Evolutionary conservation across 2,888 invertebrate species (phyloP), one percentile per base, ranked within the genome.

Genomic region (Plusia festucae): DNA sequence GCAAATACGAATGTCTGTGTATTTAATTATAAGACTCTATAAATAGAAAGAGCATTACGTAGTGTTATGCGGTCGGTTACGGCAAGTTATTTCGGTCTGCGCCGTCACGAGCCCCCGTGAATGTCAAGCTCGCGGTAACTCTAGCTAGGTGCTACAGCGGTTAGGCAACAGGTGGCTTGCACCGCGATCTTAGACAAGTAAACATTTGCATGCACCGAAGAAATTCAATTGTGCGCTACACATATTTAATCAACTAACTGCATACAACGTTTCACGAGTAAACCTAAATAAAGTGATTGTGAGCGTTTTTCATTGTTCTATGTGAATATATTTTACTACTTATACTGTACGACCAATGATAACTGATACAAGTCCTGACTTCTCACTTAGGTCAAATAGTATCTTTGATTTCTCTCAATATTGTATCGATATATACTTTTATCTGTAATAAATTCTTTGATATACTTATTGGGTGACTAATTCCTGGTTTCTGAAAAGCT

Each of bases 61-160:
- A 84, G 91, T 88, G 90, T 91, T 91, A 91, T 91, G 93, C 92
- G 92, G 91, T 93, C 87, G 92, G 91, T 91, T 91, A 91, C 92
- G 88, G 90, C 87, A 88, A 88, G 91, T 90, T 94, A 95, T 94
- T 94, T 94, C 88, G 91, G 93, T 93, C 87, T 82, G 83, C 85
- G 83, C 82, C 89, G 92, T 93, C 92, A 92, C 93, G 90, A 91
- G 90, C 85, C 87, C 83, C 88, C 86, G 89, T 88, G 91, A 94
- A 94, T 93, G 94, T 94, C 94, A 94, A 94, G 93, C 94, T 91
- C 93, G 93, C 90, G 89, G 89, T 88, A 85, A 89, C 86, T 84
- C 79, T 87, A 88, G 90, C 90, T 90, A 88, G 89, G 87, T 87
- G 87, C 85, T 84, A 87, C 79, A 61, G 82, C 83, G 83, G 88